These are phyloP conservation scores for Lipotes vexillifer DNA, from an alignment of 2,113 vertebrate genomes.

Conservation along the genomic window DNA sequence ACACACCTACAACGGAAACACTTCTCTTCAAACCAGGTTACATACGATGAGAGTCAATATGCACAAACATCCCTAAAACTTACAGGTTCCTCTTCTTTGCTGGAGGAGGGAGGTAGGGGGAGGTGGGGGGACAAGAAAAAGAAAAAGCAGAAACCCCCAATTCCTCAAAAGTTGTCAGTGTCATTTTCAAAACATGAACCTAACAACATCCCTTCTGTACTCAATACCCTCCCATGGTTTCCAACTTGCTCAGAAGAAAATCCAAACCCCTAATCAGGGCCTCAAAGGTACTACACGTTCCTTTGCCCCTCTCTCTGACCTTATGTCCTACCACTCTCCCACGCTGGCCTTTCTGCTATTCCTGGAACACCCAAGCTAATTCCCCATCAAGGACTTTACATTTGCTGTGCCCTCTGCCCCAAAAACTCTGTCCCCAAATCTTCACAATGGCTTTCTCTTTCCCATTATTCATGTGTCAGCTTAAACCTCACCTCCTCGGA, in stretches of 20 bases:
- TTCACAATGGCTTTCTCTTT: not conserved
- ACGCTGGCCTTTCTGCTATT: not conserved
- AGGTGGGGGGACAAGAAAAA: constrained; percentile 36
- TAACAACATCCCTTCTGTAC: not conserved
- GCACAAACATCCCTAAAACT: constrained; percentile 82
- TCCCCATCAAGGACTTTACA: not conserved
- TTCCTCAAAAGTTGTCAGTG: constrained; percentile 71
- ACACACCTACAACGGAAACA: constrained; percentile 89
- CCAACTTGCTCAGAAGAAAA: not conserved
- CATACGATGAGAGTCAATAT: constrained; percentile 83
- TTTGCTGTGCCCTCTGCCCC: not conserved
- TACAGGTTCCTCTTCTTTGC: constrained; percentile 69
- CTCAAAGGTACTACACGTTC: not conserved
- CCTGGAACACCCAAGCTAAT: not conserved
- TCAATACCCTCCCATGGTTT: not conserved
- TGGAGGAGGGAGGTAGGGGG: not conserved
- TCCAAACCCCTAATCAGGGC: not conserved
- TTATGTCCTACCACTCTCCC: too few relatives aligned
- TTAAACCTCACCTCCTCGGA: not conserved
- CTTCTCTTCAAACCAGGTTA: constrained; percentile 87
- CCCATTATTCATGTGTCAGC: not conserved
- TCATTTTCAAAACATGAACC: not conserved
- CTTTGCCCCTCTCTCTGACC: not conserved
- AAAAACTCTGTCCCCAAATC: not conserved
- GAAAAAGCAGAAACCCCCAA: constrained; percentile 69